Evolutionary conservation across 2,797 vertebrate genomes (phyloP).

Genomic region (Myotis vivesi): DNA sequence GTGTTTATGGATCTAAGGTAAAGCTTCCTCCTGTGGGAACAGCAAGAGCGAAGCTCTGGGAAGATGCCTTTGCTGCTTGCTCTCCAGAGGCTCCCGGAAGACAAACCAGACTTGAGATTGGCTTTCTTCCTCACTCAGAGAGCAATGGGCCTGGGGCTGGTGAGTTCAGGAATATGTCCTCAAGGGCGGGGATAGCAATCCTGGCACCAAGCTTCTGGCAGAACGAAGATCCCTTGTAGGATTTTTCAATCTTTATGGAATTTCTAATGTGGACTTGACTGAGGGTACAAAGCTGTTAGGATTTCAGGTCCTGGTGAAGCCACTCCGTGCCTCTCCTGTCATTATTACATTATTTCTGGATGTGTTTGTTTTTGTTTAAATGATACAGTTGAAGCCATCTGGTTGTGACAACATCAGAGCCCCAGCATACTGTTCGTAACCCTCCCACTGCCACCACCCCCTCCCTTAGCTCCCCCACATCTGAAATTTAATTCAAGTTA

Average conservation of each 20-base stretch:
- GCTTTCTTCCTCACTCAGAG: not conserved
- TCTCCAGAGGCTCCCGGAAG: not conserved
- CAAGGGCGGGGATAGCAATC: not conserved
- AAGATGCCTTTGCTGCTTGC: not conserved
- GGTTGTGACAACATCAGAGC: constrained; percentile 81
- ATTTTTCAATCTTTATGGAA: not conserved
- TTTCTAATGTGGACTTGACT: constrained; percentile 7
- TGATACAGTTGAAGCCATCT: constrained; percentile 84
- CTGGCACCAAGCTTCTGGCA: not conserved
- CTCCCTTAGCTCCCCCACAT: constrained; percentile 76
- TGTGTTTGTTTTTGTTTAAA: constrained; percentile 76
- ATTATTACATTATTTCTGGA: constrained; percentile 51
- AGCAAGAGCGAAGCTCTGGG: constrained; percentile 50
- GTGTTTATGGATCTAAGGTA: not conserved
- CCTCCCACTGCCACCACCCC: constrained; percentile 80
- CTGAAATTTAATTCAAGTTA: constrained; percentile 81
- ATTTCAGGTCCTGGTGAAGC: constrained; percentile 66
- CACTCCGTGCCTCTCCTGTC: constrained; percentile 37
- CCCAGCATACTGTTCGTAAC: constrained; percentile 81
- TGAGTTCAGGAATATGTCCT: not conserved
- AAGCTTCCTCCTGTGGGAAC: constrained; percentile 29
- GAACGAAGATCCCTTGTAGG: not conserved
- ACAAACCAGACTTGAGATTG: not conserved
- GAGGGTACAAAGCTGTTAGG: not conserved
- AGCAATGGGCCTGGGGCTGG: not conserved